These are phyloP conservation scores for Drosophila leontia DNA, from an alignment of 1,140 invertebrate genomes.

Conservation along the genomic window DNA sequence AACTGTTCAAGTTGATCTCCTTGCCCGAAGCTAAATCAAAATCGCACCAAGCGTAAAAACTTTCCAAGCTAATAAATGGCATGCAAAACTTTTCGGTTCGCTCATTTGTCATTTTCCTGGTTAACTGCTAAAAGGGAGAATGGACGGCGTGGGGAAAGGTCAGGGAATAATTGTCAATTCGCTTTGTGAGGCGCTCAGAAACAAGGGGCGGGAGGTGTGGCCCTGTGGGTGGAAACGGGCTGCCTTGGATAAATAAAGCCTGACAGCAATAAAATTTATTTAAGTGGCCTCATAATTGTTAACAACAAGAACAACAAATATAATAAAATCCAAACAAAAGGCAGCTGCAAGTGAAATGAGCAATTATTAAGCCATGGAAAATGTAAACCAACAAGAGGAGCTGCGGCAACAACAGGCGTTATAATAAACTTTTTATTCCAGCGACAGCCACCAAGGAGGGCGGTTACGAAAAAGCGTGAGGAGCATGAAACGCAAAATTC, in stretches of 20 bases:
- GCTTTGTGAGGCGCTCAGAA: conserved; percentile 49
- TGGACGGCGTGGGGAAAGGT: conserved; percentile 3
- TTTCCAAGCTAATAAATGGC: conserved; percentile 72
- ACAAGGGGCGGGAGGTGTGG: conserved; percentile 12
- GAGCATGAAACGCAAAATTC: conserved; percentile 53
- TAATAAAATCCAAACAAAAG: conserved; percentile 61
- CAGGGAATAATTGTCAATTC: conserved; percentile 73
- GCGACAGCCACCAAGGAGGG: conserved; percentile 10
- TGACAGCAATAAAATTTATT: conserved; percentile 75
- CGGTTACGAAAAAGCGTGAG: conserved; percentile 5
- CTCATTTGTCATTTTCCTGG: conserved; percentile 68
- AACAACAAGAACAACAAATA: conserved; percentile 58
- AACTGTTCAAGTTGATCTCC: conserved; percentile 23
- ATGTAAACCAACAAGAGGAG: conserved; percentile 51
- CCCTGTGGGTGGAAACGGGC: not conserved
- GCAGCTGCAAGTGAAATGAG: conserved; percentile 72
- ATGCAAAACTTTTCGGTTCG: conserved; percentile 61
- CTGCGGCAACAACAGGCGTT: conserved; percentile 41
- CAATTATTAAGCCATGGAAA: conserved; percentile 78
- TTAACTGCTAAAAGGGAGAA: conserved; percentile 14
- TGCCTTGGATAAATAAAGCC: conserved; percentile 22
- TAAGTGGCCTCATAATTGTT: conserved; percentile 78
- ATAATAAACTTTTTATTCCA: conserved; percentile 71
- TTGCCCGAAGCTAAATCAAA: conserved; percentile 67
- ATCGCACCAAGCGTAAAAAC: conserved; percentile 67